Evolutionary conservation across 2,113 vertebrate genomes (phyloP), one percentile per base, ranked within the genome.

Genomic region (Platichthys stellatus): DNA sequence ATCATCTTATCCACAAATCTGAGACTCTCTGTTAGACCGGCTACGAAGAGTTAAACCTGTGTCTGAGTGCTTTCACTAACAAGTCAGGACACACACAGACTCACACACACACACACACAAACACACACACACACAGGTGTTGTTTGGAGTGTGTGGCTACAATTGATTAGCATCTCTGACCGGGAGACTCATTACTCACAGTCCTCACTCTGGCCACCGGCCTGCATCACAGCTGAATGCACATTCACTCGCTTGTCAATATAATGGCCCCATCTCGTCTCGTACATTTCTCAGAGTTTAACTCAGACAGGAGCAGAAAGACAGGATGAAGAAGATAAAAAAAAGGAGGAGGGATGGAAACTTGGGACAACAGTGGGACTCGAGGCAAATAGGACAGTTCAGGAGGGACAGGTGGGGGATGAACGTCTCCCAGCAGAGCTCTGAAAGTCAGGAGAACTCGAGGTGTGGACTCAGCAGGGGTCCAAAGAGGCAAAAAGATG

Each of bases 101-200:
- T 24, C 40, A 31, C 58, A 8, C 24, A 31, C 24, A 53, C 60
- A 69, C 61, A 20, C 58, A 60, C 60, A 69, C 56, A 20, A 53
- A 72, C 35, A 54, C 45, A 58, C 51, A 53, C 20, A 20, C 58
- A 71, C 35, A 54, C 38, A 58, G 38, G 51, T 79, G 38, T 59
- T 69, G 31, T 70, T 63, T 45, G 62, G 74, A 59, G 47, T 72
- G 73, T 81, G 80, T 59, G 47, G 54, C 47, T 72, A 53, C 31
- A 63, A 68, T 63, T 78, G 77, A 85, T 87, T 83, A 89, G 78
- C 83, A 86, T 86, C 81, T 75, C 74, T 72, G 59, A 74, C 72
- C 58, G 54, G n/a, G 61, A 70, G 59, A n/a, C 63, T 82, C 83
- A 86, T 88, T 81, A 88, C 86, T 90, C 81, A 84, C 78, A 67